Conservation (phyloP, 2,113 vertebrate genomes). For the Hemicordylus capensis region DNA sequence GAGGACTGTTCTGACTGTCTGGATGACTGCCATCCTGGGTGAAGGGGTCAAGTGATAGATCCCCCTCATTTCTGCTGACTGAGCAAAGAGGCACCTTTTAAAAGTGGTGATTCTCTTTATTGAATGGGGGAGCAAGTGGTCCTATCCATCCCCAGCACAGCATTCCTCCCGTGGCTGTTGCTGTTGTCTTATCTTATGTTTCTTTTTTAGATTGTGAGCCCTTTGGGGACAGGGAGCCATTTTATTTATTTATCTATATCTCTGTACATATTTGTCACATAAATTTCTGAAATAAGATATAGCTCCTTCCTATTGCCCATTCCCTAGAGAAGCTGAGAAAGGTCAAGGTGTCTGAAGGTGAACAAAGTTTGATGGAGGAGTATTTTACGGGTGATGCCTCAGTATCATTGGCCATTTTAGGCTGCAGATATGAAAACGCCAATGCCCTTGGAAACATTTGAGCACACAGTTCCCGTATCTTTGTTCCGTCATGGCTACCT, state of each 20-base stretch:
- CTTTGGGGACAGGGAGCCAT: too few species aligned
- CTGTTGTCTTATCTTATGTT: too few species aligned
- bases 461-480: background rate
- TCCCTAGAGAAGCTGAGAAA: background rate
- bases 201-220: too few species aligned
- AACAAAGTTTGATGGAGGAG: background rate
- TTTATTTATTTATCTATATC: too few species aligned
- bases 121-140: too few species aligned
- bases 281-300: background rate
- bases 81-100: too few species aligned
- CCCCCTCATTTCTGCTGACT: background rate
- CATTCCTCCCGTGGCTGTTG: too few species aligned
- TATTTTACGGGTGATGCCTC: background rate
- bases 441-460: background rate
- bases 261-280: too few species aligned
- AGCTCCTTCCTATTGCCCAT: background rate
- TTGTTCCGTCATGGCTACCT: background rate
- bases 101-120: too few species aligned
- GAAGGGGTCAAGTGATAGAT: background rate
- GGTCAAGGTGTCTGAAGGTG: background rate
- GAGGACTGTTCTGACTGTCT: too few species aligned
- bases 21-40: background rate
- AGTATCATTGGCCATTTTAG: background rate
- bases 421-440: background rate
- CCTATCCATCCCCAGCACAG: too few species aligned